A percentile compares a stretch with the other conserved stretches of the same genome.
Evolutionary conservation across 2,113 vertebrate species (phyloP).

Genomic region (Triplophysa rosa): DNA sequence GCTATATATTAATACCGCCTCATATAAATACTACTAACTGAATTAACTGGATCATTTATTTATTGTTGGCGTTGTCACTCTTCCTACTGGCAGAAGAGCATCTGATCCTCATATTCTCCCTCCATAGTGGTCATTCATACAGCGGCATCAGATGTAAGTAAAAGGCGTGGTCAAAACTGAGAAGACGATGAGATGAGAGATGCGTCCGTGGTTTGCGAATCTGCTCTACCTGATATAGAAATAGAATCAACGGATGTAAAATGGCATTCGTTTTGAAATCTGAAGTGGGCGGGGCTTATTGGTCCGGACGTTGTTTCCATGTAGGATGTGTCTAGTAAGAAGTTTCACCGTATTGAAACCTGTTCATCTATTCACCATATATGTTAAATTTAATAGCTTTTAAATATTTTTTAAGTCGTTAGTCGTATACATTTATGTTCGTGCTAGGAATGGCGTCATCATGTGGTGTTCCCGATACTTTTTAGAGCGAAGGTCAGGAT

Average conservation of each 20-base stretch:
- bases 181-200: too few relatives aligned
- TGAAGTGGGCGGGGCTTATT: too few relatives aligned
- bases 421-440: background rate
- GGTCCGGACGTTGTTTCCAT: too few relatives aligned
- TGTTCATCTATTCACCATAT: too few relatives aligned
- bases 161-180: slow-evolving; percentile 24
- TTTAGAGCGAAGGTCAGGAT: background rate
- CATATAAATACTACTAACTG: background rate
- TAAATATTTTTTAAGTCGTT: too few relatives aligned
- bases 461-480: background rate
- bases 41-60: background rate
- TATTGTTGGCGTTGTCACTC: background rate
- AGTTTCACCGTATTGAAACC: too few relatives aligned
- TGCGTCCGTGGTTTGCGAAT: background rate
- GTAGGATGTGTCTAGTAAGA: too few relatives aligned
- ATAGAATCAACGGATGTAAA: background rate
- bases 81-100: background rate
- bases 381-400: too few relatives aligned
- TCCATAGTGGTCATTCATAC: background rate
- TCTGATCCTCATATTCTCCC: slow-evolving; percentile 7
- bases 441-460: background rate
- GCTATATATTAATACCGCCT: background rate
- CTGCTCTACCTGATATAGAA: background rate
- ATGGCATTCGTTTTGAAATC: too few relatives aligned
- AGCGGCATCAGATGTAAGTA: slow-evolving; percentile 7